Base-by-base conservation (phyloP, 2,797 vertebrate species). In the Dallia pectoralis region DNA sequence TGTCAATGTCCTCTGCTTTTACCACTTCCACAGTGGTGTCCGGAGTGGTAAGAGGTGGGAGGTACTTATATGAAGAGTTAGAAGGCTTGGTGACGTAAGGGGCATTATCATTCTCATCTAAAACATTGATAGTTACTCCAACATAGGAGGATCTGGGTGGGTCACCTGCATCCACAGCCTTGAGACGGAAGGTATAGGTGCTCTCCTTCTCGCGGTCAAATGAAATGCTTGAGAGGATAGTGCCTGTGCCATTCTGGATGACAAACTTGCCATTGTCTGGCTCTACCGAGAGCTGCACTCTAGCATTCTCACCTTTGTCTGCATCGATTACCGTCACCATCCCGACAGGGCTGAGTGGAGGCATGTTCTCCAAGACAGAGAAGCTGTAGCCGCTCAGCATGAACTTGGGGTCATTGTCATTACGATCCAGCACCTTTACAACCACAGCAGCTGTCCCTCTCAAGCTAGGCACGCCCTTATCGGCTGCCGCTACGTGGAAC, bases 391-490 rank as follows among this genome's bases (percentile, higher is more conserved):
- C 94, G 0, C 91, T 97, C 53, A 99, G 88, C 95, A 96, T 99
- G 70, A 99, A 99, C 81, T 97, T 98, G 47, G 98, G 98, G 83
- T 98, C 96, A 0, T 99, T 99, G 93, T 99, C 98, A n/a, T 99
- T 99, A 79, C 95, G 94, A 86, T 99, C 98, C 76, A 98, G 90
- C 70, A 99, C 93, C 0, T 94, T 97, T 73, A 99, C 83, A 27
- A 95, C 92, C 70, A 99, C 95, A 0, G 96, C 97, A 0, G 97
- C 95, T 0, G 97, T 99, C 74, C 97, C 97, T 44, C 95, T 95
- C 81, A 96, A 93, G 85, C 95, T 96, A 15, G 98, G 97, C 25
- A 93, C 91, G 4, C 98, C 98, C 71, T 97, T 96, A 85, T 99
- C 98, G 0, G 95, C 92, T 0, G 97, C 98, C 0, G 96, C 94